Conservation (phyloP, 2,113 vertebrate species). For the Dasypus novemcinctus region DNA sequence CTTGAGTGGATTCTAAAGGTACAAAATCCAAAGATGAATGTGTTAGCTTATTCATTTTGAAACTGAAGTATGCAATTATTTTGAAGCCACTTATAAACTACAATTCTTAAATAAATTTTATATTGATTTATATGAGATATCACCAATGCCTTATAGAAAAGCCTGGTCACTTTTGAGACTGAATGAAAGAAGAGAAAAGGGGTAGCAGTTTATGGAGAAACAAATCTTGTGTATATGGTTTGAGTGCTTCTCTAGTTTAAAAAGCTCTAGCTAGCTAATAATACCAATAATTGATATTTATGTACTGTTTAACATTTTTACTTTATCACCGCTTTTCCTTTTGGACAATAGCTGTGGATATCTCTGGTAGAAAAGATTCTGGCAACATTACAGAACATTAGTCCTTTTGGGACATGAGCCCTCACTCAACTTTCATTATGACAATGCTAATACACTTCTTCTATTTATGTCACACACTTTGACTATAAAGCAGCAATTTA, state of each 20-base stretch:
- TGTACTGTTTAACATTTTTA: background rate
- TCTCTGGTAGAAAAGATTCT: background rate
- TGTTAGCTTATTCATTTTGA: background rate
- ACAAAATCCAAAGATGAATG: background rate
- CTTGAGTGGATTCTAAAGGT: background rate
- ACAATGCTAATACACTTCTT: background rate
- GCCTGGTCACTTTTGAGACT: background rate
- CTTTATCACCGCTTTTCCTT: background rate
- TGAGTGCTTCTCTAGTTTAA: background rate
- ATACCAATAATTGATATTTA: background rate
- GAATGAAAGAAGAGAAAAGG: background rate
- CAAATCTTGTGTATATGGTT: background rate
- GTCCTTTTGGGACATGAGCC: background rate
- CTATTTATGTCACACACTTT: conserved; percentile 32
- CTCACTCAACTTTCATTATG: background rate
- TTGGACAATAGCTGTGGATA: background rate
- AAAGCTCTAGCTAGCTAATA: background rate
- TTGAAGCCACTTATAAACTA: background rate
- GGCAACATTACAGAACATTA: background rate
- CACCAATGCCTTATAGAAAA: background rate
- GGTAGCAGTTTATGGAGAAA: background rate
- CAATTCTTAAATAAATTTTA: background rate
- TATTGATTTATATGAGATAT: background rate
- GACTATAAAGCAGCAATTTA: conserved; percentile 31
- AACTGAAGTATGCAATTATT: background rate